Evolutionary conservation across 2,113 vertebrate genomes (phyloP).

Genomic region (Lepisosteus osseus): DNA sequence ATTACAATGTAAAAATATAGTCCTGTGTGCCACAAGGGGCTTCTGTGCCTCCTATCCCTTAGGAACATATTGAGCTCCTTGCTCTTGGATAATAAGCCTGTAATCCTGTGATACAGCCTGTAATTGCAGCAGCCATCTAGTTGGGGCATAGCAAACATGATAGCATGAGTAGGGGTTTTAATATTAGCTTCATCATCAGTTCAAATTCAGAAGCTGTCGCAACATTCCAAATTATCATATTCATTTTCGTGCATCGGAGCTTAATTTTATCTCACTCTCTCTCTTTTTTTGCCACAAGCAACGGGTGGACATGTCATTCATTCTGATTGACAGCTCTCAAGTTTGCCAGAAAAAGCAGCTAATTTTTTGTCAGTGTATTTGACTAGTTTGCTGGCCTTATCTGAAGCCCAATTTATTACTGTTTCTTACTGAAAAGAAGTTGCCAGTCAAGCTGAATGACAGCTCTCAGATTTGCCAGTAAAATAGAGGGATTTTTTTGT

Average conservation of each 20-base stretch:
- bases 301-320: constrained; percentile 59
- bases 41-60: not conserved
- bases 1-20: too few species aligned
- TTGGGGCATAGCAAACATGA: not conserved
- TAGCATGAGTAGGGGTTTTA: not conserved
- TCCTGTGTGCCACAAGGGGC: too few species aligned
- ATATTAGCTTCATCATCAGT: constrained; percentile 49
- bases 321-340: constrained; percentile 70
- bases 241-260: constrained; percentile 55
- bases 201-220: constrained; percentile 38
- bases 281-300: constrained; percentile 43
- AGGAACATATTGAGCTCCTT: not conserved
- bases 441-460: constrained; percentile 67
- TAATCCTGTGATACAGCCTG: not conserved
- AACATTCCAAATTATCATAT: constrained; percentile 32
- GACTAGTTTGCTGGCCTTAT: constrained; percentile 56
- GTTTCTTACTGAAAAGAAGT: constrained; percentile 51
- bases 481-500: constrained; percentile 49
- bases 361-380: constrained; percentile 40
- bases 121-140: not conserved
- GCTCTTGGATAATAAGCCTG: not conserved
- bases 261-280: constrained; percentile 43
- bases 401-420: constrained; percentile 64
- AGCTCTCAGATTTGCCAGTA: constrained; percentile 60
- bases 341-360: constrained; percentile 59